Percentiles rank a stretch among this genome's conserved stretches.
These are phyloP conservation scores for Carcina quercana DNA, from an alignment of 2,888 invertebrate genomes.

Conservation along the genomic window DNA sequence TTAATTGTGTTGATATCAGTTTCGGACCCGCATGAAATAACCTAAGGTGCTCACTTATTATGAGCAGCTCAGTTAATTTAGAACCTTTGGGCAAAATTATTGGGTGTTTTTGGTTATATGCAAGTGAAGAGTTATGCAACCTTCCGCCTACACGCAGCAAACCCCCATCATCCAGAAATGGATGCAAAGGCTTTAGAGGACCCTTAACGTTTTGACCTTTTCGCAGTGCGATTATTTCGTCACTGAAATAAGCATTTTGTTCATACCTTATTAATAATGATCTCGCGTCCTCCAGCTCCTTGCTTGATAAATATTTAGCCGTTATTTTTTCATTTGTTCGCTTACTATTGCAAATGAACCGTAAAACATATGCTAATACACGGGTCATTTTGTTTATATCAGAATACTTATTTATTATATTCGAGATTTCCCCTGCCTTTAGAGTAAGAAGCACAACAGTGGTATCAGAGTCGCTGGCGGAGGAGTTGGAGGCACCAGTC, in stretches of 20 bases:
- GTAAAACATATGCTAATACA: constrained; percentile 11
- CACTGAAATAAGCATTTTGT: constrained; percentile 12
- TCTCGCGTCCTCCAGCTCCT: no score
- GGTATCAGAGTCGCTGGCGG: no score
- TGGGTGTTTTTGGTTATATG: constrained; percentile 12
- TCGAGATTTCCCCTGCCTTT: no score
- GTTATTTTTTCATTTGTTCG: no score
- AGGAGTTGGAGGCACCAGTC: no score
- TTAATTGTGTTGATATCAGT: constrained; percentile 5
- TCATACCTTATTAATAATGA: constrained; percentile 14
- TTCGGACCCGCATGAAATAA: constrained; percentile 13
- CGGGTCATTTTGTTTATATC: constrained; percentile 14
- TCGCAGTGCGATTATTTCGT: constrained; percentile 11
- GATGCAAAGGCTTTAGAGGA: constrained; percentile 10
- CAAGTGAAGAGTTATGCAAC: constrained; percentile 11
- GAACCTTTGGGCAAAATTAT: constrained; percentile 13
- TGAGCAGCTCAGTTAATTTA: constrained; percentile 12
- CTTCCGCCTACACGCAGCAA: constrained; percentile 16
- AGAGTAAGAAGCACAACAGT: no score
- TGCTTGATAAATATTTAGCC: no score
- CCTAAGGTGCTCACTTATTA: constrained; percentile 11
- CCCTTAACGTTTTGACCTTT: constrained; percentile 3
- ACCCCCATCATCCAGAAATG: constrained; percentile 14
- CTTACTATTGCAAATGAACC: no score
- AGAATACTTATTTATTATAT: constrained; percentile 11